phyloP scores from a whole-genome alignment of 2,113 vertebrate genomes.

The Argyrosomus japonicus region DNA sequence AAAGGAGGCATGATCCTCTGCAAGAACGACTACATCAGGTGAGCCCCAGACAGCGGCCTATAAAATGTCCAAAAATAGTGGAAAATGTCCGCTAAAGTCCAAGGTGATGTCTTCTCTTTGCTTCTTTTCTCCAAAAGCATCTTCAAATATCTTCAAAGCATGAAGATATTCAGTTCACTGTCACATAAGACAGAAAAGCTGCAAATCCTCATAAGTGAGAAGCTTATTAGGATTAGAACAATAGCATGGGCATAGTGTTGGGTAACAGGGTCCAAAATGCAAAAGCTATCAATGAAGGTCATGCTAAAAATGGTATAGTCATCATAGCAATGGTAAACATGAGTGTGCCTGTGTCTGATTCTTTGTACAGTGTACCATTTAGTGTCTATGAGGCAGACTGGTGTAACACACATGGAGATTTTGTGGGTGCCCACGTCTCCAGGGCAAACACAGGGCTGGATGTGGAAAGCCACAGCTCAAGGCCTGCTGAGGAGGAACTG shows the following conservation, averaged over 20 bases:
- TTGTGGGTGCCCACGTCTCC: conserved; percentile 30
- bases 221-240: not conserved
- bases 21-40: conserved; percentile 88
- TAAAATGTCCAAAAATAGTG: not conserved
- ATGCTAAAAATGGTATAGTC: not conserved
- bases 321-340: not conserved
- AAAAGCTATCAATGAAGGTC: too few relatives aligned
- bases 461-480: conserved; percentile 23
- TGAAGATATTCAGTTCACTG: not conserved
- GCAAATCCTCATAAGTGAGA: not conserved
- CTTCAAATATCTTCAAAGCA: too few relatives aligned
- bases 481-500: conserved; percentile 23
- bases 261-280: too few relatives aligned
- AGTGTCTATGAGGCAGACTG: conserved; percentile 21
- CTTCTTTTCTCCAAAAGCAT: too few relatives aligned
- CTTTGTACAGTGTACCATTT: not conserved
- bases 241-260: too few relatives aligned
- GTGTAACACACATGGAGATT: conserved; percentile 38
- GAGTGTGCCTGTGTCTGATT: not conserved
- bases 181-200: too few relatives aligned
- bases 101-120: not conserved
- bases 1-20: conserved; percentile 89
- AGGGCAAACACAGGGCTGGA: conserved; percentile 32
- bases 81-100: not conserved
- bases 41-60: not conserved